Evolutionary conservation across 2,797 vertebrate genomes (phyloP).

Genomic region (Poliocrania exsul): DNA sequence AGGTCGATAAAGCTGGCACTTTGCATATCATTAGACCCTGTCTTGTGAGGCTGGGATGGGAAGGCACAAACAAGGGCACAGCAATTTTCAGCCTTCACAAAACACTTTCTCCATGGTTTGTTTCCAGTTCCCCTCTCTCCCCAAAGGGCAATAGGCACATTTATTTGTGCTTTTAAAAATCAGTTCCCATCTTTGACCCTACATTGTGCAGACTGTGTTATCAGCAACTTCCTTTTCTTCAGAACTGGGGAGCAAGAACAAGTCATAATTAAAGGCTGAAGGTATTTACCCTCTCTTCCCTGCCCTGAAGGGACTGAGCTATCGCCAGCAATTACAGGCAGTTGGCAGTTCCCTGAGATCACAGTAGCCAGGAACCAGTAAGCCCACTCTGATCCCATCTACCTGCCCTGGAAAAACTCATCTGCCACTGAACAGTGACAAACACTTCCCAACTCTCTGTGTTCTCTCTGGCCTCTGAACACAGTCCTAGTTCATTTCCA

Average conservation of each 20-base stretch:
- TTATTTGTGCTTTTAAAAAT: background rate
- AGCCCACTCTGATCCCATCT: background rate
- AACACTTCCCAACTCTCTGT: background rate
- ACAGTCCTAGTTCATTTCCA: background rate
- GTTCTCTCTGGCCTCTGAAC: background rate
- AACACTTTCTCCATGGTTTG: background rate
- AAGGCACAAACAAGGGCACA: background rate
- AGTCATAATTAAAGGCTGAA: background rate
- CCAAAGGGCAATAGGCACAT: background rate
- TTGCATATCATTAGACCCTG: background rate
- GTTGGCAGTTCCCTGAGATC: background rate
- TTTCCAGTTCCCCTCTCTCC: background rate
- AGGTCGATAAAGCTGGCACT: rapidly evolving
- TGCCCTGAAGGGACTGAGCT: background rate
- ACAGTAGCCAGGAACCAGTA: background rate
- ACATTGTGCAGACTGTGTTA: background rate
- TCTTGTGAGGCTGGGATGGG: background rate
- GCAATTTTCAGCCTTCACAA: background rate
- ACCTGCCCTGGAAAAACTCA: background rate
- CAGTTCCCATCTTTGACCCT: background rate
- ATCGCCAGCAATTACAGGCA: conserved; percentile 1
- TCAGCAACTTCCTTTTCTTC: background rate
- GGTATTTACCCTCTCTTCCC: conserved; percentile 10
- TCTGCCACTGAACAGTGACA: background rate
- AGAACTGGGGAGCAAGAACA: background rate